Percentiles rank a stretch among this genome's conserved stretches.
phyloP scores from a whole-genome alignment of 1,140 invertebrate genomes.

The Brachionus manjavacas region DNA sequence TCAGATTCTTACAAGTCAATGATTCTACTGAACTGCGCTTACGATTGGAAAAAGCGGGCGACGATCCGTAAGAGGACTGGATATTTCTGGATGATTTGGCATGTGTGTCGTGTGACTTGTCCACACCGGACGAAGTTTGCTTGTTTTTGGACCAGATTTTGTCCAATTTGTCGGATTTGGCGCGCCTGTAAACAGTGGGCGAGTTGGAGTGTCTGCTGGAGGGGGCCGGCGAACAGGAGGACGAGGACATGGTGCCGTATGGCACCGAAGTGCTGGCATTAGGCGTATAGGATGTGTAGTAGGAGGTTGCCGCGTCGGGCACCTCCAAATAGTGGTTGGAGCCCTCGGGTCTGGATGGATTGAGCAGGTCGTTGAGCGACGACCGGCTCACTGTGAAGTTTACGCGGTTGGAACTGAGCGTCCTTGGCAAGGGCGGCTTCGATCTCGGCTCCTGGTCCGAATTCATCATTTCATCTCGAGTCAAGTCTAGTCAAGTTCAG shows the following conservation, averaged over 20 bases:
- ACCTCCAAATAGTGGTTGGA: not conserved
- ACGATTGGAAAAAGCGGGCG: conserved; percentile 10
- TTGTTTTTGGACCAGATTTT: conserved; percentile 12
- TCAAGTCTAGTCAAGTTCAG: conserved; percentile 33
- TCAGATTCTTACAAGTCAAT: conserved; percentile 28
- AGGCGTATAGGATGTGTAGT: not conserved
- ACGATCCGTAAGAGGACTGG: not conserved
- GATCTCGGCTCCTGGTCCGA: not conserved
- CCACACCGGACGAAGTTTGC: not conserved
- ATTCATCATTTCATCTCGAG: conserved; percentile 15
- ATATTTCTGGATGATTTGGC: not conserved
- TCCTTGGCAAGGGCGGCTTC: not conserved
- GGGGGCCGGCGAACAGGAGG: not conserved
- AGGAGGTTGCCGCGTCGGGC: conserved; percentile 14
- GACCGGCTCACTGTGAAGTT: conserved; percentile 11
- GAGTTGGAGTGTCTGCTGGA: not conserved
- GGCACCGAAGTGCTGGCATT: not conserved
- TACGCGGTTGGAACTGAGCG: not conserved
- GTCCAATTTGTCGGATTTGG: conserved; percentile 12
- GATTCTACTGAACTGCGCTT: conserved; percentile 20
- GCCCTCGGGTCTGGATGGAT: not conserved
- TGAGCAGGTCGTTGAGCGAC: not conserved
- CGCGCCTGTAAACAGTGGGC: not conserved
- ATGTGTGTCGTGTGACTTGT: no score
- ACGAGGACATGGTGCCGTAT: conserved; percentile 23